These are phyloP conservation scores for Channa argus DNA, from an alignment of 2,113 vertebrate genomes.

Conservation along the genomic window DNA sequence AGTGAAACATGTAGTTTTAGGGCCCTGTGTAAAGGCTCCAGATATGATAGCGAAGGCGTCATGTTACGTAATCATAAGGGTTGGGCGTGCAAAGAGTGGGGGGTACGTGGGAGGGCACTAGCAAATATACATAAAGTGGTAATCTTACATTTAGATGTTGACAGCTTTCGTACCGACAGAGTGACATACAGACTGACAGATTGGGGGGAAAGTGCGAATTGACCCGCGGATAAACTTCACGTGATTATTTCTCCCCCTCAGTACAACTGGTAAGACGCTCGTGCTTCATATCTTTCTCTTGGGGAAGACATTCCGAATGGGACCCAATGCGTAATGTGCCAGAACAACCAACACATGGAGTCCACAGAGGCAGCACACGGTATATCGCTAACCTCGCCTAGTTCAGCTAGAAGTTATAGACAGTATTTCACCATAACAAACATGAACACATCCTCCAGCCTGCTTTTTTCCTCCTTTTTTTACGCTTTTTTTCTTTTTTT, in stretches of 20 bases:
- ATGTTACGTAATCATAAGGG: conserved; percentile 63
- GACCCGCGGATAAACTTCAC: background rate
- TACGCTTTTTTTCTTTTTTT: too few relatives aligned
- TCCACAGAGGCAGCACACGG: background rate
- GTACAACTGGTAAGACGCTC: conserved; percentile 36
- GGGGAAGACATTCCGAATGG: background rate
- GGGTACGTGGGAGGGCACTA: conserved; percentile 21
- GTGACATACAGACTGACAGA: background rate
- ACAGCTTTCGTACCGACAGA: conserved; percentile 35
- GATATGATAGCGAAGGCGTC: conserved; percentile 17
- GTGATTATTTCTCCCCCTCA: background rate
- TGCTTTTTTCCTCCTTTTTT: background rate
- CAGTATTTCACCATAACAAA: conserved; percentile 34
- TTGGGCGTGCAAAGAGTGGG: background rate
- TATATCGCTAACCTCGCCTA: background rate
- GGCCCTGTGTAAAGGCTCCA: too few relatives aligned
- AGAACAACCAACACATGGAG: background rate
- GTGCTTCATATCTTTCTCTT: background rate
- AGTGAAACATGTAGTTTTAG: background rate
- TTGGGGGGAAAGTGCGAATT: background rate
- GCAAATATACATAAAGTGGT: conserved; percentile 3
- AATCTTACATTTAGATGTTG: conserved; percentile 30
- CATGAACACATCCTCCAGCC: background rate
- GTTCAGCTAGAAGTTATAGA: conserved; percentile 10
- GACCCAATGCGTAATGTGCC: background rate